A percentile compares a stretch with the other conserved stretches of the same genome.
Evolutionary conservation across 2,797 vertebrate genomes (phyloP).

Genomic region (Scolopax rusticola): DNA sequence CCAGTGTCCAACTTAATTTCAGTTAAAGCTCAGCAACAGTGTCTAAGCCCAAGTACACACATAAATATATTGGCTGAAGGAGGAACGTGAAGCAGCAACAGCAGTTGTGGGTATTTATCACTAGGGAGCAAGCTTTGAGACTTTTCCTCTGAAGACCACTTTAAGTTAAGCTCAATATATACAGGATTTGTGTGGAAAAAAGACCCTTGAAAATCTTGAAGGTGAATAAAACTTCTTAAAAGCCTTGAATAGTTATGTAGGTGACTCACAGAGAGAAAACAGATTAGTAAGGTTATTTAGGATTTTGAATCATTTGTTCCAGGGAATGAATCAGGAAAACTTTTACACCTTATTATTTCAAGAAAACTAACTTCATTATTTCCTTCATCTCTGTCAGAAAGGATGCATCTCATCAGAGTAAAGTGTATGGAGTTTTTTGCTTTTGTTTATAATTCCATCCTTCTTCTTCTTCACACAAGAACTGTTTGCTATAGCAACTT

Average conservation of each 20-base stretch:
- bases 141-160: neutral
- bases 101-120: neutral
- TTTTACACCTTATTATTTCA: neutral
- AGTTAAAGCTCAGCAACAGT: neutral
- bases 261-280: neutral
- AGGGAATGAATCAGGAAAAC: neutral
- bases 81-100: neutral
- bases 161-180: neutral
- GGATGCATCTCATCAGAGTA: neutral
- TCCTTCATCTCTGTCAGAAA: neutral
- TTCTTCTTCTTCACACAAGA: constrained; percentile 34
- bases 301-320: neutral
- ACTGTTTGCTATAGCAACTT: constrained; percentile 11
- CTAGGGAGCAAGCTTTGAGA: neutral
- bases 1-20: neutral
- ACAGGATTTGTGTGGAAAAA: neutral
- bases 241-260: neutral
- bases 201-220: neutral
- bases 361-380: neutral
- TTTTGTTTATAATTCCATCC: constrained; percentile 27
- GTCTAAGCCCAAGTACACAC: neutral
- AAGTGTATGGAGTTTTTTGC: neutral
- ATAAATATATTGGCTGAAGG: neutral
- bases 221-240: neutral
- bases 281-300: neutral